These are phyloP conservation scores for Cerastis rubricosa DNA, from an alignment of 2,888 invertebrate species.

Conservation along the genomic window DNA sequence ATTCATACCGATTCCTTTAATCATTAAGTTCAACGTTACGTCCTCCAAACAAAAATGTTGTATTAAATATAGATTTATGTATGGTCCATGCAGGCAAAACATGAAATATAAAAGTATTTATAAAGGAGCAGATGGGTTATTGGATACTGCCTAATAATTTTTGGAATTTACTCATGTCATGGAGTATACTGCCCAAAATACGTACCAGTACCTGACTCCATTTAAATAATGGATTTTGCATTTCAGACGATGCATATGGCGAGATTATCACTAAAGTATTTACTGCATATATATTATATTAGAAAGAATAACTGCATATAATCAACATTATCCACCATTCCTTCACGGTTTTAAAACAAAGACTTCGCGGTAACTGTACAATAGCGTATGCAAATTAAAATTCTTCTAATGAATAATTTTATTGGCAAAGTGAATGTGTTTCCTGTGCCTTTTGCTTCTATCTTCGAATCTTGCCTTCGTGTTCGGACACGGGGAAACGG, in stretches of 20 bases:
- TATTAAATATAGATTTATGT: neutral
- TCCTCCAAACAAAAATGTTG: neutral
- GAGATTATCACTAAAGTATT: constrained; percentile 13
- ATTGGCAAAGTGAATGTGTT: constrained; percentile 64
- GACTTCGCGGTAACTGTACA: constrained; percentile 60
- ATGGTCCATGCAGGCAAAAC: neutral
- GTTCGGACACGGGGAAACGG: constrained; percentile 15
- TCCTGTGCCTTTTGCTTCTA: constrained; percentile 59
- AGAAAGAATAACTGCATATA: constrained; percentile 33
- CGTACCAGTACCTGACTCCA: neutral
- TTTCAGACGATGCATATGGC: neutral
- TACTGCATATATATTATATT: constrained; percentile 29
- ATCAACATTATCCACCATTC: constrained; percentile 41
- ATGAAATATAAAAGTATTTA: neutral
- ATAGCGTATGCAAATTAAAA: constrained; percentile 64
- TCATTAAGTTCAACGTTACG: neutral
- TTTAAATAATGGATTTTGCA: neutral
- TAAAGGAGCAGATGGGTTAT: neutral
- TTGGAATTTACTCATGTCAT: neutral
- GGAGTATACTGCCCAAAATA: neutral
- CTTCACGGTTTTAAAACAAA: constrained; percentile 60
- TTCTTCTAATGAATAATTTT: constrained; percentile 63
- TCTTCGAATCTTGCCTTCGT: constrained; percentile 57
- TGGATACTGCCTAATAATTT: neutral
- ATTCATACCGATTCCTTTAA: neutral